Conservation (phyloP, 1,140 invertebrate species). For the Melipona quadrifasciata region DNA sequence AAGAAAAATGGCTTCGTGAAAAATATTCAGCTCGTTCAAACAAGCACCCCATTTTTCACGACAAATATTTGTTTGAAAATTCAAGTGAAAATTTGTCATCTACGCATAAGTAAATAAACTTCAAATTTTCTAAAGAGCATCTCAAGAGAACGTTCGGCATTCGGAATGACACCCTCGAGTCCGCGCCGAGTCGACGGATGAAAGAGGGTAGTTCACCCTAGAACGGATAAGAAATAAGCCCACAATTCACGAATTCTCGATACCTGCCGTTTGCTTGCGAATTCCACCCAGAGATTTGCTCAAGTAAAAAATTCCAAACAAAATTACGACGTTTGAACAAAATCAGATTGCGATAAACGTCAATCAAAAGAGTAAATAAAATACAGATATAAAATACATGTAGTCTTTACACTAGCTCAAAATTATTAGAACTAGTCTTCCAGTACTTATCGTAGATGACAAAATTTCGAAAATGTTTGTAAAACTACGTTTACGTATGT, state of each 20-base stretch:
- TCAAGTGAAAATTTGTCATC: background rate
- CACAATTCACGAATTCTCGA: constrained; percentile 11
- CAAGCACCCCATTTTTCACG: no score
- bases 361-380: no score
- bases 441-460: no score
- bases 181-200: background rate
- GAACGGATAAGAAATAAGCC: constrained; percentile 43
- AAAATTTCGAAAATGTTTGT: no score
- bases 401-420: no score
- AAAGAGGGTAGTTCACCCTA: background rate
- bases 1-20: background rate
- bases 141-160: constrained; percentile 44
- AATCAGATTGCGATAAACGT: no score
- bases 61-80: background rate
- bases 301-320: background rate
- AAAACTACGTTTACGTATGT: no score
- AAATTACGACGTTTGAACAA: background rate
- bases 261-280: constrained; percentile 21
- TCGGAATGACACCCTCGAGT: constrained; percentile 53
- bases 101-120: background rate
- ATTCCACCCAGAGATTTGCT: no score
- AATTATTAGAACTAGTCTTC: no score
- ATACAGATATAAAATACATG: no score
- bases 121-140: constrained; percentile 9
- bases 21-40: no score